These are phyloP conservation scores for Callaeas wilsoni DNA, from an alignment of 2,113 vertebrate species.

Conservation along the genomic window DNA sequence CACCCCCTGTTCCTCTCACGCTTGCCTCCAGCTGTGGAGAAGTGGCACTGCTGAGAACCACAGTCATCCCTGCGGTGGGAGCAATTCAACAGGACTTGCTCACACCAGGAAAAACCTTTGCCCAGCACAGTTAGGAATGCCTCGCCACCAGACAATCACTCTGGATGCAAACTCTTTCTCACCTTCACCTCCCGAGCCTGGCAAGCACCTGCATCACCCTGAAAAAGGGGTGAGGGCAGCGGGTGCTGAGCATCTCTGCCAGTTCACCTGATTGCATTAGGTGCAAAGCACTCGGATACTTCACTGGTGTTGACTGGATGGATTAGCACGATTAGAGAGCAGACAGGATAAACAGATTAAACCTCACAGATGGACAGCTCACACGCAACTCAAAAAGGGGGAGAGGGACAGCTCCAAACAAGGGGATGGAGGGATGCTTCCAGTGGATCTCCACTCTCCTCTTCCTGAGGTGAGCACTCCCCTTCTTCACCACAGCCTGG, in stretches of 20 bases:
- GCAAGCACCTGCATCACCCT: not conserved
- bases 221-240: not conserved
- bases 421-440: not conserved
- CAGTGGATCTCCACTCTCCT: accelerated
- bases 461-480: accelerated
- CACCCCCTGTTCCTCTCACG: not conserved
- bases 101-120: no score
- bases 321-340: slow-evolving; percentile 4
- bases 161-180: not conserved
- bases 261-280: not conserved
- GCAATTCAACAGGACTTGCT: not conserved
- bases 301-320: not conserved
- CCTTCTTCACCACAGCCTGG: not conserved
- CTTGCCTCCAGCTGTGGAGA: not conserved
- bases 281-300: not conserved
- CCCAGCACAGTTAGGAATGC: not conserved
- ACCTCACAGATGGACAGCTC: not conserved
- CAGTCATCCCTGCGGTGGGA: accelerated
- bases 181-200: not conserved
- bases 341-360: slow-evolving; percentile 30
- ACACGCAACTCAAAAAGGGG: accelerated
- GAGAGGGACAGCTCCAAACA: not conserved
- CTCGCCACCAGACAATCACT: accelerated
- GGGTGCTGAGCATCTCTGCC: accelerated
- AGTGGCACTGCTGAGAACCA: not conserved